Evolutionary conservation across 2,113 vertebrate species (phyloP), one percentile per base, ranked within the genome.

Genomic region (Trochalopteron elliotii): DNA sequence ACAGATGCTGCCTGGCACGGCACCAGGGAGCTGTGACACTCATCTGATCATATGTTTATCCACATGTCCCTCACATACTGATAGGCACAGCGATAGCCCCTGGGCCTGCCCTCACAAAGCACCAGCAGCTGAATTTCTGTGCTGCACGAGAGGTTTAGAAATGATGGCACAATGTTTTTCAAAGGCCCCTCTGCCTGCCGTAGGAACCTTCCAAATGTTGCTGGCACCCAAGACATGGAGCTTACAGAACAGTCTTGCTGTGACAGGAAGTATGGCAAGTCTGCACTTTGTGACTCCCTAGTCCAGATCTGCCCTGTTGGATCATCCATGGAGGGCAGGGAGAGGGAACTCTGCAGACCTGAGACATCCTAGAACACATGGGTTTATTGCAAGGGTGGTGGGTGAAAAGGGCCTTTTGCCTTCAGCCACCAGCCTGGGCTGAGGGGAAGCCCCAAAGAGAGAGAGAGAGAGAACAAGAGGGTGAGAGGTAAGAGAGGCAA

Each of bases 1-100:
- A 93, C 93, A 90, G 96, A 96, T 90, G 94, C 94, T 94, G 78
- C 76, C 88, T 96, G 96, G 96, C 86, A 49, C 1, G 2, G 50
- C 76, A 96, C 82, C 95, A 88, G 92, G 70, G 90, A 94, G 90
- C 68, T 52, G 79, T 78, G 95, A 80, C 86, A 95, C 85, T 89
- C 92, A 5, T 71, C 52, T 75, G 82, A 92, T 95, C 92, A 49
- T 87, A 81, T 91, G 88, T 94, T 96, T 86, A 80, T 28, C 68
- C 83, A 75, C 96, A 86, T 74, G 79, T 92, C 92, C 90, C 5
- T 1, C 72, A 64, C 92, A 78, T 9, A 71, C 30, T 49, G 90
- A 75, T 40, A 95, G 92, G 35, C 85, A 49, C 85, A 83, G 85
- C 2, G 1, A 93, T 74, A 80, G 93, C 94, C 94, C 39, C 92